Evolutionary conservation across 2,113 vertebrate genomes (phyloP).

Genomic region (Caretta caretta): DNA sequence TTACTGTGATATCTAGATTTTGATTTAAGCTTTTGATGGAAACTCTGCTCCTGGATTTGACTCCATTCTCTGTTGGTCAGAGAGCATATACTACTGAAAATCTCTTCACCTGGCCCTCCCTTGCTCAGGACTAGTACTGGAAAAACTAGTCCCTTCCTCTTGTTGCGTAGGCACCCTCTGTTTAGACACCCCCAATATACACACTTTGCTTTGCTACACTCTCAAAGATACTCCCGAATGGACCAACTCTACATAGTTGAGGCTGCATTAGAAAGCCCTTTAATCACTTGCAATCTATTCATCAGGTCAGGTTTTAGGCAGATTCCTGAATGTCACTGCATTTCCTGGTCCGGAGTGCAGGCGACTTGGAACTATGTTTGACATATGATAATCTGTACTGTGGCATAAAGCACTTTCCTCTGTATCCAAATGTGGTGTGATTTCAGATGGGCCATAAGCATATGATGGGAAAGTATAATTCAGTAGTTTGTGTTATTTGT

Average conservation of each 20-base stretch:
- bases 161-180: accelerated
- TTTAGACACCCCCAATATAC: neutral
- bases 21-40: neutral
- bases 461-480: neutral
- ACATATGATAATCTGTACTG: accelerated
- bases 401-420: neutral
- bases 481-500: neutral
- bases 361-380: neutral
- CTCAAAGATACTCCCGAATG: neutral
- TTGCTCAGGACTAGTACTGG: neutral
- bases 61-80: neutral
- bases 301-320: neutral
- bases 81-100: neutral
- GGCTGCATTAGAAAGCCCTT: accelerated
- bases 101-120: neutral
- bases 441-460: neutral
- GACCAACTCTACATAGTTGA: neutral
- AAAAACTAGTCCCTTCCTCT: neutral
- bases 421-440: neutral
- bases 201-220: neutral
- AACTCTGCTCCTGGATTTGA: neutral
- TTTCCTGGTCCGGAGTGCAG: neutral
- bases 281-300: accelerated
- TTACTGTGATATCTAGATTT: neutral
- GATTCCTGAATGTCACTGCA: accelerated